Conservation (phyloP, 2,888 invertebrate species). For the Hydriomena furcata region DNA sequence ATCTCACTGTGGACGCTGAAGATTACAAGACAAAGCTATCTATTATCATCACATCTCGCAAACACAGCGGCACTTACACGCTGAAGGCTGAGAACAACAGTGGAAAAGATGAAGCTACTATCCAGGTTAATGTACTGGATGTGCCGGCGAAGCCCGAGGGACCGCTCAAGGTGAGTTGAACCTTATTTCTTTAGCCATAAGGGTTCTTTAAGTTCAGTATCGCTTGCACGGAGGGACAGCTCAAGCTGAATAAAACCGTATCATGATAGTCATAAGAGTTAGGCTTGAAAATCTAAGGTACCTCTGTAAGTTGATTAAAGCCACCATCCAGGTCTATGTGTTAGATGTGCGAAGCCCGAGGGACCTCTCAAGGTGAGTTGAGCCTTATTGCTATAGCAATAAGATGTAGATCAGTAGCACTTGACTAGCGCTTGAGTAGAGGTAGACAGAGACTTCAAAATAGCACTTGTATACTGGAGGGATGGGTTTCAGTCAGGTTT, state of each 20-base stretch:
- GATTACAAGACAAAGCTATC: constrained; percentile 93
- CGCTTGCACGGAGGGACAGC: constrained; percentile 29
- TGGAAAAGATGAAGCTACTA: constrained; percentile 93
- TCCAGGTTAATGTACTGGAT: constrained; percentile 93
- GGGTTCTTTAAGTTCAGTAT: neutral
- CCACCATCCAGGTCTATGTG: constrained; percentile 91
- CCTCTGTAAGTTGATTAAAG: too few relatives aligned
- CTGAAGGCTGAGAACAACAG: constrained; percentile 95
- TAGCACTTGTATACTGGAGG: too few relatives aligned
- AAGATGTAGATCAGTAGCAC: neutral
- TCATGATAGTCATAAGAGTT: neutral
- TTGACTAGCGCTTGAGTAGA: too few relatives aligned
- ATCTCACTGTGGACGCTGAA: constrained; percentile 89
- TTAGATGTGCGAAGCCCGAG: constrained; percentile 95
- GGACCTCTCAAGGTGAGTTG: constrained; percentile 91
- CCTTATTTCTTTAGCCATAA: neutral
- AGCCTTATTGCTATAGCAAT: neutral
- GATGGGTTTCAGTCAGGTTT: too few relatives aligned
- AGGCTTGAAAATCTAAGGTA: too few relatives aligned
- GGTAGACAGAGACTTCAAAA: too few relatives aligned
- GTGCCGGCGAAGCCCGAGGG: constrained; percentile 97
- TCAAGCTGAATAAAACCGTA: constrained; percentile 83
- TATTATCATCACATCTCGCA: constrained; percentile 88
- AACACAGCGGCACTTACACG: constrained; percentile 92
- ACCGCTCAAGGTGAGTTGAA: constrained; percentile 87